These are phyloP conservation scores for Paramormyrops kingsleyae DNA, from an alignment of 2,113 vertebrate species.

Conservation along the genomic window DNA sequence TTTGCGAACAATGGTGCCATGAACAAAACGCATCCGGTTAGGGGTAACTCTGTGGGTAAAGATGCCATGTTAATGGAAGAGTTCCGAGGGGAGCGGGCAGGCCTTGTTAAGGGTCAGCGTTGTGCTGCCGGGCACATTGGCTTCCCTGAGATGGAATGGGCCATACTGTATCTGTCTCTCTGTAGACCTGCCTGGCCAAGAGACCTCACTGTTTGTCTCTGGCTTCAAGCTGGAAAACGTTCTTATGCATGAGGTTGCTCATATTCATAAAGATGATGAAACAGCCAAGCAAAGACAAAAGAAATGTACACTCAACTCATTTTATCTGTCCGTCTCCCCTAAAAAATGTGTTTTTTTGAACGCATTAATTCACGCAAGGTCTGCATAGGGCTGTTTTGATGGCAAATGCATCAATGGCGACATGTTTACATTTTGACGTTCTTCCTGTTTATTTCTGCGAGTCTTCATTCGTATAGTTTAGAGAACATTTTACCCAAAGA, in stretches of 20 bases:
- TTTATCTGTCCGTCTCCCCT: not conserved
- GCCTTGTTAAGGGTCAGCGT: not conserved
- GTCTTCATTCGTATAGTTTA: not conserved
- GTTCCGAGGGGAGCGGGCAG: not conserved
- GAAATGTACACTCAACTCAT: not conserved
- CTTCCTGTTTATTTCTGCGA: not conserved
- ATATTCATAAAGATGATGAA: slow-evolving; percentile 13
- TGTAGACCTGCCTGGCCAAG: not conserved
- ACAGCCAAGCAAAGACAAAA: slow-evolving; percentile 1
- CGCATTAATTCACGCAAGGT: not conserved
- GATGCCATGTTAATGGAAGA: not conserved
- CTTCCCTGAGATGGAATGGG: not conserved
- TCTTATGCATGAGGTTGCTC: not conserved
- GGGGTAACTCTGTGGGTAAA: not conserved
- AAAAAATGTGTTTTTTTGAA: not conserved
- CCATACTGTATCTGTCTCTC: not conserved
- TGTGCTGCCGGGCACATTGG: not conserved
- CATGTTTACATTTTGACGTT: not conserved
- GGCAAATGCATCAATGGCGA: not conserved
- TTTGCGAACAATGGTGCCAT: not conserved
- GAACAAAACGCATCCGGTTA: not conserved
- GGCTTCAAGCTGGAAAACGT: not conserved
- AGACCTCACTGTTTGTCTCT: not conserved
- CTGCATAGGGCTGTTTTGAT: not conserved
- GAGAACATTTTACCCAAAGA: not conserved